Evolutionary conservation across 1,140 invertebrate species (phyloP), one percentile per base, ranked within the genome.

Genomic region (Zaprionus ornatus): DNA sequence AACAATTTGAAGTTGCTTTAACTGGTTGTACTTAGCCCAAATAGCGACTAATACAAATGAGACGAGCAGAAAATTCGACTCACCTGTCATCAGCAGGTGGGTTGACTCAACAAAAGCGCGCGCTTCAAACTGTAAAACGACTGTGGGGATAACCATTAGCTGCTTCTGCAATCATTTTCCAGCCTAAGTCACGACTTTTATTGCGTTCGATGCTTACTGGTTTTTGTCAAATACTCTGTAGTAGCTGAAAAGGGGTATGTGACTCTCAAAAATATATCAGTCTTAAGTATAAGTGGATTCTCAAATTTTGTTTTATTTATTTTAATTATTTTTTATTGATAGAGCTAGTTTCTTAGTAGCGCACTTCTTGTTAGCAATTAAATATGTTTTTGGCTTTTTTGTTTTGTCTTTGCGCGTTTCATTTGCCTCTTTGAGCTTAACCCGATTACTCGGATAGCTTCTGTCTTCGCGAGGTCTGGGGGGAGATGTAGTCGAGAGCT

Each of bases 361-460:
- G 15, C 1, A 5, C 23, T 37, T 35, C 19, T 52, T 23, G 12
- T 19, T 63, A 35, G 10, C 15, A 27, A 32, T 54, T 4, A 1
- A 29, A 40, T 42, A 13, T 60, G 13, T 27, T 42, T 25, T 23
- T 19, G 23, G 15, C 7, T 55, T 3, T 56, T n/a, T 21, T 17
- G 7, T 42, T 45, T 45, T 63, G 59, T 63, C 17, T 70, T 50
- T 57, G n/a, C 32, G 19, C 2, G 5, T 2, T 40, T 15, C 15
- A 40, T 50, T 56, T 62, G 23, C 56, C 29, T 50, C 54, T 59
- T 40, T 60, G 66, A 32, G 52, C 21, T 74, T 63, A 75, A 52
- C 66, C 40, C 60, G 73, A 70, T 75, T 75, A 71, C 52, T 64
- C 54, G 67, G 67, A 35, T 54, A 71, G 73, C 67, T 75, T 59